These are phyloP conservation scores for Sabellastarte sp. DNA, from an alignment of 2,888 invertebrate genomes.

Conservation along the genomic window DNA sequence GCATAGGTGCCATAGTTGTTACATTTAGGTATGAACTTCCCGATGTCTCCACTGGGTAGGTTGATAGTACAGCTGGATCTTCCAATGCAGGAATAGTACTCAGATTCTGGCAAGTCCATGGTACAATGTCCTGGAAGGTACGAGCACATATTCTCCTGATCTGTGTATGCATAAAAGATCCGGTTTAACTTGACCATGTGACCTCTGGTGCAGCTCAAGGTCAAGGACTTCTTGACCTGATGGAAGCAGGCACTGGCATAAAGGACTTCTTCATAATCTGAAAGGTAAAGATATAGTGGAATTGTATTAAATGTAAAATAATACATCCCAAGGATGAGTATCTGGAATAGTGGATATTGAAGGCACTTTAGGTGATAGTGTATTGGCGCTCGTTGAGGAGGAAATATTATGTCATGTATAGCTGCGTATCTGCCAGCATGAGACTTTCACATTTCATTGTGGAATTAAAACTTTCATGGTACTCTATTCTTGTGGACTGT, in stretches of 20 bases:
- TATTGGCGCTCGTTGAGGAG: no score
- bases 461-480: no score
- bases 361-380: no score
- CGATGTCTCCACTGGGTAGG: constrained; percentile 38
- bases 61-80: constrained; percentile 38
- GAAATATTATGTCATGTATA: no score
- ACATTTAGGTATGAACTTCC: constrained; percentile 38
- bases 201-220: constrained; percentile 38
- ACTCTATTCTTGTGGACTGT: no score
- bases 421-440: no score
- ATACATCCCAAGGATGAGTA: no score
- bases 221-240: constrained; percentile 32
- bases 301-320: no score
- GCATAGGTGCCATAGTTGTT: constrained; percentile 42
- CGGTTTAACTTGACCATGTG: constrained; percentile 44
- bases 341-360: no score
- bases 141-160: constrained; percentile 30
- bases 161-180: constrained; percentile 45
- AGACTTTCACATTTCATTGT: no score
- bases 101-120: constrained; percentile 35
- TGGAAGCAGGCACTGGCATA: constrained; percentile 41
- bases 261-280: not conserved
- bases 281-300: no score
- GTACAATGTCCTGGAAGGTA: constrained; percentile 40
- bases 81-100: constrained; percentile 43